Percentiles rank a stretch among this genome's conserved stretches.
These are phyloP conservation scores for Holothuria glaberrima DNA, from an alignment of 35 echinoderm and acorn worm species.

Conservation along the genomic window DNA sequence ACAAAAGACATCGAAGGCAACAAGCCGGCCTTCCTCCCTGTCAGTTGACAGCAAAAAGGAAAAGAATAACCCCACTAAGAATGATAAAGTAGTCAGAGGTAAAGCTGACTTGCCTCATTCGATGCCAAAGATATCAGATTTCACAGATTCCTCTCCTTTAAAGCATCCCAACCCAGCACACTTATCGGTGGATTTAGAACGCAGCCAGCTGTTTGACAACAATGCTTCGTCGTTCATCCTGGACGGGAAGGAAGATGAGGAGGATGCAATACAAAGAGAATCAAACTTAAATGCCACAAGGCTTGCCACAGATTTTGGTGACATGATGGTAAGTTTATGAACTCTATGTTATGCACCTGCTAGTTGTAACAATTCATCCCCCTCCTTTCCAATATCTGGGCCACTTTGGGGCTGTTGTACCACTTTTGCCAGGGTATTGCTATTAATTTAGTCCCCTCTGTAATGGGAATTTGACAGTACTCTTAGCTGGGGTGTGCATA, in stretches of 20 bases:
- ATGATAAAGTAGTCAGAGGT: not conserved
- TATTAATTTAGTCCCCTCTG: no score
- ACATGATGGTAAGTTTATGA: not conserved
- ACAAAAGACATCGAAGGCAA: no score
- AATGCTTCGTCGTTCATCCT: not conserved
- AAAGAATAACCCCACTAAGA: not conserved
- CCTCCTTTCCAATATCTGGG: no score
- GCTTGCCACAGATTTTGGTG: constrained; percentile 10
- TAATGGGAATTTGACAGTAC: no score
- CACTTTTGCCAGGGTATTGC: no score
- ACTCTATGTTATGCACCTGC: no score
- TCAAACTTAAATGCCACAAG: constrained; percentile 4
- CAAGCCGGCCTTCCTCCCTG: no score
- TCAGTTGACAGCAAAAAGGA: not conserved
- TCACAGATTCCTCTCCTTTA: not conserved
- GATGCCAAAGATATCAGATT: not conserved
- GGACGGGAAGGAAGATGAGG: not conserved
- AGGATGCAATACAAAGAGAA: not conserved
- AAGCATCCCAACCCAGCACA: not conserved
- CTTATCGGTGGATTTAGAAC: not conserved
- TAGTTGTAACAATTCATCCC: no score
- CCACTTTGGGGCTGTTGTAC: no score
- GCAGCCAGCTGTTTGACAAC: not conserved
- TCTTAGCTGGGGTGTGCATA: no score
- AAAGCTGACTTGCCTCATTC: constrained; percentile 19